phyloP scores from a whole-genome alignment of 2,888 invertebrate genomes.

The Stenotaenia linearis region DNA sequence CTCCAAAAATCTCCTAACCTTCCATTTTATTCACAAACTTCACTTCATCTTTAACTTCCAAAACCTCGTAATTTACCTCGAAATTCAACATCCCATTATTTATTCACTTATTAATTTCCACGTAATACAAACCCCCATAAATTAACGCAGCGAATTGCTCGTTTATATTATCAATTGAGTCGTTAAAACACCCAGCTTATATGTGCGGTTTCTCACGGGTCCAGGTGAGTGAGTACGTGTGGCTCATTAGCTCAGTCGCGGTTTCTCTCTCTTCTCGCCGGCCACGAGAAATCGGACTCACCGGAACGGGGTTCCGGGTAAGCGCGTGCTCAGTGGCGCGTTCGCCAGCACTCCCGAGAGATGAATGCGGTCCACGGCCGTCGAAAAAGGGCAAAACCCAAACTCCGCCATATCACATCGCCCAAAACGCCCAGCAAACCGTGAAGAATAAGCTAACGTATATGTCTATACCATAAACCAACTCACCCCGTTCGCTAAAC shows the following conservation, averaged over 20 bases:
- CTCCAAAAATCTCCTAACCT: too few relatives aligned
- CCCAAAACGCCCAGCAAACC: background rate
- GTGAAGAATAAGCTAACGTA: background rate
- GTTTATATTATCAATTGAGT: background rate
- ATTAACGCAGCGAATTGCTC: background rate
- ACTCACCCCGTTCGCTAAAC: background rate
- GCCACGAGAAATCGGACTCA: background rate
- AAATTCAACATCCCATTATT: too few relatives aligned
- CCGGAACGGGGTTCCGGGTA: constrained; percentile 8
- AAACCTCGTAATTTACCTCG: too few relatives aligned
- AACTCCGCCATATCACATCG: background rate
- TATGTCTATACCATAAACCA: background rate
- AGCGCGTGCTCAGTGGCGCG: constrained; percentile 28
- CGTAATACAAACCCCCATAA: too few relatives aligned
- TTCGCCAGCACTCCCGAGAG: background rate
- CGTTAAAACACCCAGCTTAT: background rate
- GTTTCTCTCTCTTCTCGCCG: background rate
- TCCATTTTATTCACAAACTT: too few relatives aligned
- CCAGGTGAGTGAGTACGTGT: background rate
- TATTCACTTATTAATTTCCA: too few relatives aligned
- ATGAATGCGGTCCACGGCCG: constrained; percentile 13
- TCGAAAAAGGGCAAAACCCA: background rate
- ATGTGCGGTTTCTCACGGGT: constrained; percentile 4
- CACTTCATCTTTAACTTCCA: too few relatives aligned
- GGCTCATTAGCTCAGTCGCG: background rate